phyloP scores from a whole-genome alignment of 2,797 vertebrate species.

The Limosa lapponica region DNA sequence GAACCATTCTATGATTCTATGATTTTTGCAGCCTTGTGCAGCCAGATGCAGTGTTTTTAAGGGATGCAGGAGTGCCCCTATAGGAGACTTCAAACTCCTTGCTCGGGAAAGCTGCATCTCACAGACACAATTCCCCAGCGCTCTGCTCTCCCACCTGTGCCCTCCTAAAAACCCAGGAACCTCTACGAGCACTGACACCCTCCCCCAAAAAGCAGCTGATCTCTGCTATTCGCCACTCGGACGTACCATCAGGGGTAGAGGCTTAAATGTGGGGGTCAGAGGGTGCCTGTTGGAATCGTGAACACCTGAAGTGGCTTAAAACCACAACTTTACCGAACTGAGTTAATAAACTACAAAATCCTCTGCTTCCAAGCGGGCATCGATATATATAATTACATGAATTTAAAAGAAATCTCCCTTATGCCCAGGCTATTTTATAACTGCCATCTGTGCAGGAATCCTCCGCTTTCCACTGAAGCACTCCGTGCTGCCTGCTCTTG shows the following conservation, averaged over 20 bases:
- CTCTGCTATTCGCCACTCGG: neutral
- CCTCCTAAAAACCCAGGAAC: neutral
- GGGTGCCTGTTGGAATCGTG: accelerated
- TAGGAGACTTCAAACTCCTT: neutral
- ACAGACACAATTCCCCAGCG: neutral
- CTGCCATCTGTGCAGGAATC: neutral
- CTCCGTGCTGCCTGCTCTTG: neutral
- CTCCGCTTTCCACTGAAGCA: neutral
- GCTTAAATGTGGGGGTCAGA: neutral
- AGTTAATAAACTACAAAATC: neutral
- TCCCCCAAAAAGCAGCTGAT: neutral
- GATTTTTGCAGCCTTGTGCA: neutral
- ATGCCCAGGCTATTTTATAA: neutral
- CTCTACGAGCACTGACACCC: neutral
- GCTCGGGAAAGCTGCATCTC: neutral
- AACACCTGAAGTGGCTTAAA: neutral
- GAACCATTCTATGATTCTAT: no score
- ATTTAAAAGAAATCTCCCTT: neutral
- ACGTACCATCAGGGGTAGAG: neutral
- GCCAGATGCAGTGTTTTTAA: neutral
- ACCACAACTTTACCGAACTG: neutral
- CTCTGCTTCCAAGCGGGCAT: neutral
- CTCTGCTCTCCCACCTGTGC: neutral
- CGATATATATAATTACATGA: neutral
- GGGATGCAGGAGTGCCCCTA: neutral